Base-by-base conservation (phyloP, 2,888 invertebrate species). In the Tenthredo livida region DNA sequence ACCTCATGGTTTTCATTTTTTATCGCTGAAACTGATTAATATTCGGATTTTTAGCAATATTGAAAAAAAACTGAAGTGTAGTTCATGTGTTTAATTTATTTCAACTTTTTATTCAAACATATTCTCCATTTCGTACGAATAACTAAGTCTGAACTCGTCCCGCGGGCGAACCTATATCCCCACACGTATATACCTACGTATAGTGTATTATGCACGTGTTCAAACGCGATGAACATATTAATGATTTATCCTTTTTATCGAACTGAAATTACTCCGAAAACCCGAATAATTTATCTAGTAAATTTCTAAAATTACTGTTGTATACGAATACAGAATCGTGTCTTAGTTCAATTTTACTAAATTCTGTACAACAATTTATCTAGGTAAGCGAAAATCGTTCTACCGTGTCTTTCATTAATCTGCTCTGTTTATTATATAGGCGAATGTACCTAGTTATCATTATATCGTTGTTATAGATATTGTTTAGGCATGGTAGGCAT, bases 361-460 rank as follows among this genome's bases (percentile, higher is more conserved):
- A 54, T 54, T 54, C 54, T 54, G 7, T 54, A n/a, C n/a, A 54
- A n/a, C 7, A 54, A 7, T 54, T 1, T 17, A n/a, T n/a, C 6
- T 6, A 7, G 7, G n/a, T 50, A n/a, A n/a, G 6, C n/a, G n/a
- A n/a, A 54, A 54, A 54, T 67, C 67, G 67, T 29, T 67, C 67
- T 67, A 67, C 67, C 67, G 15, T 67, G 29, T 7, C 67, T 29
- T 5, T 29, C 17, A 33, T 29, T 29, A 21, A 67, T 67, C 29
- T 67, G 67, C 67, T 67, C 67, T 33, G 29, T 67, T 67, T 67
- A 29, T 33, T 67, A 67, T 67, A 15, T 67, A 29, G 67, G 67
- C 10, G 12, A 67, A 67, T 33, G 25, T 67, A 67, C n/a, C 21
- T 29, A 29, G 3, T 25, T 5, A 29, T 67, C 5, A 21, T 67